Conservation (phyloP, 2,113 vertebrate genomes). For the Charadrius vociferus region DNA sequence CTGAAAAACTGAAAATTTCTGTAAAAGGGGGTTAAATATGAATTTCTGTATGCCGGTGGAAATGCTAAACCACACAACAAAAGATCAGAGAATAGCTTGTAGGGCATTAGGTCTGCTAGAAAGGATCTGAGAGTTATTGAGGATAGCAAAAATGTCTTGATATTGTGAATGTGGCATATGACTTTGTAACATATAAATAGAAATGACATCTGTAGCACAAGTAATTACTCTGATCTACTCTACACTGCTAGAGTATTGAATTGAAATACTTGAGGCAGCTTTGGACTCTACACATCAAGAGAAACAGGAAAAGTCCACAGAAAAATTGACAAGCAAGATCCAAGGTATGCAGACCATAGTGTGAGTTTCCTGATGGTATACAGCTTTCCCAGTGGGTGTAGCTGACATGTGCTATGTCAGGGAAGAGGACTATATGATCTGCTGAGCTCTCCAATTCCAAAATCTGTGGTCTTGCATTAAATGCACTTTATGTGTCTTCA, state of each 20-base stretch:
- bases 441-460: background rate
- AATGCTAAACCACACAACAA: background rate
- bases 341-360: background rate
- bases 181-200: background rate
- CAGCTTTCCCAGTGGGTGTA: background rate
- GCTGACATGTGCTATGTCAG: background rate
- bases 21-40: rapidly evolving
- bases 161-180: background rate
- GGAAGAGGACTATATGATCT: background rate
- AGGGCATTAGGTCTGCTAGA: background rate
- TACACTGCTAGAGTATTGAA: background rate
- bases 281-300: background rate
- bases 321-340: background rate
- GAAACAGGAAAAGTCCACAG: background rate
- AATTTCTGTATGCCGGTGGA: background rate
- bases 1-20: background rate
- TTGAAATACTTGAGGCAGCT: background rate
- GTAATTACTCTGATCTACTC: background rate
- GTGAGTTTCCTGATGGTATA: background rate
- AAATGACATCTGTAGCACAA: background rate
- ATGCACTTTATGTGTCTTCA: background rate
- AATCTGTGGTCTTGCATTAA: background rate
- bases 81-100: background rate
- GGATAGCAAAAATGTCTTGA: background rate
- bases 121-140: background rate